These are phyloP conservation scores for Accipiter virgatus DNA, from an alignment of 2,113 vertebrate species.

Conservation along the genomic window DNA sequence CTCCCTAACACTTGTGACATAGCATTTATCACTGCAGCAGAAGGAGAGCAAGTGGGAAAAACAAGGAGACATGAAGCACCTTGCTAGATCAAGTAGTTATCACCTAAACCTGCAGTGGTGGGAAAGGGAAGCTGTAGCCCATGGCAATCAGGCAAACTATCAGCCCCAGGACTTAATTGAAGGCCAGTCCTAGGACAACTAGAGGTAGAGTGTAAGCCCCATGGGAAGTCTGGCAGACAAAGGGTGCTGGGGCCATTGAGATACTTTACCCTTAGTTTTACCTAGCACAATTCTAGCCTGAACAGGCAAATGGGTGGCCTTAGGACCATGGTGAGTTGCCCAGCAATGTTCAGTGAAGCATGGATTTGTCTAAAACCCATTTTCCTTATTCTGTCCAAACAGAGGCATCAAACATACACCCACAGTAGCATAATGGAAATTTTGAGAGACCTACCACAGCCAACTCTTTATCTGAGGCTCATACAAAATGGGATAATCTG, in stretches of 20 bases:
- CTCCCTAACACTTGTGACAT: background rate
- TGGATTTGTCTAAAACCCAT: background rate
- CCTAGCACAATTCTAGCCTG: background rate
- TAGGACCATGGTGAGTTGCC: background rate
- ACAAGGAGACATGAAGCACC: background rate
- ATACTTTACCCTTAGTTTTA: background rate
- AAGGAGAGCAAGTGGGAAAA: background rate
- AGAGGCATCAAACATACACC: background rate
- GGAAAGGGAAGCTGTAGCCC: background rate
- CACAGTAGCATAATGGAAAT: background rate
- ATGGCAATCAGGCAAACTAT: background rate
- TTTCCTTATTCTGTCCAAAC: background rate
- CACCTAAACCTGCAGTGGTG: background rate
- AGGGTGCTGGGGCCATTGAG: background rate
- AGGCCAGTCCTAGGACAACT: background rate
- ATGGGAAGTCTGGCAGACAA: background rate
- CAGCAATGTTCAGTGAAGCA: background rate
- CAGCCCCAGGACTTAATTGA: background rate
- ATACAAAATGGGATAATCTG: background rate
- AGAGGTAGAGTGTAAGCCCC: background rate
- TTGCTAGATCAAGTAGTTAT: background rate
- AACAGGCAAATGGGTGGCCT: background rate
- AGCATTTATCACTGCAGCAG: accelerated
- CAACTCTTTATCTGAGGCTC: background rate
- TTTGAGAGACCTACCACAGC: slow-evolving; percentile 21